Evolutionary conservation across 2,888 invertebrate genomes (phyloP), one percentile per base, ranked within the genome.

Genomic region (Cinara cedri): DNA sequence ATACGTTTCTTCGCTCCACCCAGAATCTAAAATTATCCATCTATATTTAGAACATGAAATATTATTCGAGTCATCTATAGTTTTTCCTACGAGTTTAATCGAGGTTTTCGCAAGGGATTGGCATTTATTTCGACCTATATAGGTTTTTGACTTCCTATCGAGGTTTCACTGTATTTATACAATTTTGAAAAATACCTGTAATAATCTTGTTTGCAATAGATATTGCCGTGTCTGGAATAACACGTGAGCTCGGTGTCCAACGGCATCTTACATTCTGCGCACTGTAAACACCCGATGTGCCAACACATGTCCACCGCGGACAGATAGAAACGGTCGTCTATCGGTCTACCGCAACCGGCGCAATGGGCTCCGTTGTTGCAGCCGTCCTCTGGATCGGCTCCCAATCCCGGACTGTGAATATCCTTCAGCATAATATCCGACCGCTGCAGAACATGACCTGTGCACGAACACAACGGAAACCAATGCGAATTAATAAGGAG

Each of bases 181-280:
- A 34, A 34, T 34, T 34, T 6, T 34, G 34, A 34, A 34, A 34
- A 34, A 34, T 86, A 96, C 96, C 95, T 92, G 87, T 94, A 95
- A 86, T 96, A 97, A 86, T 97, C 96, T 84, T 95, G 95, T 86
- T 95, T 95, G 89, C 96, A 97, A 87, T 94, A 96, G 84, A 96
- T 95, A 85, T 92, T 92, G 75, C 95, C 94, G 84, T 95, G 94
- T 82, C 94, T 88, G 13, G 94, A 92, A 86, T 95, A 97, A 87
- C 96, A 96, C 83, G 95, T 94, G 82, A 93, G 88, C 85, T 96
- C 94, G 10, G 93, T 90, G 86, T 95, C 95, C 82, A 97, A 88
- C 10, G 93, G 92, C 82, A 93, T 87, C 81, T 93, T 91, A 85
- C 96, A 96, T 85, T 94, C 92, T 86, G 91, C 92, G 87, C 96